Evolutionary conservation across 2,888 invertebrate genomes (phyloP).

Genomic region (Autographa pulchrina): DNA sequence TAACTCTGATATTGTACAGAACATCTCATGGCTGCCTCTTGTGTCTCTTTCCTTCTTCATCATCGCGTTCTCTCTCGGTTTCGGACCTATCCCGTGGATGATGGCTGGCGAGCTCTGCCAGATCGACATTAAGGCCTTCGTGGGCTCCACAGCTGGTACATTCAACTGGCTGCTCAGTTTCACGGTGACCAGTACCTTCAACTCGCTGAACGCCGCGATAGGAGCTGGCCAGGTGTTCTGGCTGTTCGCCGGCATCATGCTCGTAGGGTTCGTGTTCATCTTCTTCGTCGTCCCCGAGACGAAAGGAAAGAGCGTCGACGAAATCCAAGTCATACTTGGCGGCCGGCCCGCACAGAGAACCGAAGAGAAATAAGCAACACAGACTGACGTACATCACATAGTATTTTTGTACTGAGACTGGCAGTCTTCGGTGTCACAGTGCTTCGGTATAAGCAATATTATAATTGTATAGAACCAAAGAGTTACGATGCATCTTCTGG

Average conservation of each 20-base stretch:
- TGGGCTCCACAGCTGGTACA: conserved; percentile 94
- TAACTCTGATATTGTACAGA: conserved; percentile 77
- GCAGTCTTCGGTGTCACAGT: conserved; percentile 60
- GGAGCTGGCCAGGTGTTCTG: conserved; percentile 92
- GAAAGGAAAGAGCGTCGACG: conserved; percentile 92
- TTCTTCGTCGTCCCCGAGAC: conserved; percentile 92
- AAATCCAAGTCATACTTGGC: conserved; percentile 89
- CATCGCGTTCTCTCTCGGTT: conserved; percentile 94
- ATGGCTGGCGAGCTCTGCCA: conserved; percentile 95
- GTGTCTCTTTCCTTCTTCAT: conserved; percentile 93
- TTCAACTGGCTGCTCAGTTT: conserved; percentile 95
- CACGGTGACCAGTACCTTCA: conserved; percentile 93
- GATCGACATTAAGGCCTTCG: conserved; percentile 93
- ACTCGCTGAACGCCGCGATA: conserved; percentile 87
- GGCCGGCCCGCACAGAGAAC: conserved; percentile 70
- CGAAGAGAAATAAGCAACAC: conserved; percentile 75
- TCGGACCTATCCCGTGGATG: conserved; percentile 97
- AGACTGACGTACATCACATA: conserved; percentile 71
- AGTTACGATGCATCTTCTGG: conserved; percentile 57
- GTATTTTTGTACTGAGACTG: conserved; percentile 69
- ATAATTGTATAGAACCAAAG: conserved; percentile 76
- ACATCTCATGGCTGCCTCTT: conserved; percentile 93
- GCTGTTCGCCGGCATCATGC: conserved; percentile 92
- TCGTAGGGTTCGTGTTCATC: conserved; percentile 91
- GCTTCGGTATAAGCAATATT: conserved; percentile 68